Base-by-base conservation (phyloP, 2,113 vertebrate genomes). In the Colinus virginianus region DNA sequence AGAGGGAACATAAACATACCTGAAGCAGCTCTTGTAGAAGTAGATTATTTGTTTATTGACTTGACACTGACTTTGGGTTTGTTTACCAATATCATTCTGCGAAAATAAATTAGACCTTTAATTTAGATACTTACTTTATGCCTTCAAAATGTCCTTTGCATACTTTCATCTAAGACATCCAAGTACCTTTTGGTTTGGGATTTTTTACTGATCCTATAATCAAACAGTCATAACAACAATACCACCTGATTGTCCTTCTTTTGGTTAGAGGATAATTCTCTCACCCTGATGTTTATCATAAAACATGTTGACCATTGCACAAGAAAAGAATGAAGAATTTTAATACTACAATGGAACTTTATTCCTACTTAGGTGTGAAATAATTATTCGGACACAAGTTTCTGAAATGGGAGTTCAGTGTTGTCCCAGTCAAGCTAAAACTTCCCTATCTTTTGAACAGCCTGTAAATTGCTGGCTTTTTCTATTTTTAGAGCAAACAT, bases 161-260 rank as follows among this genome's bases (percentile, higher is more conserved):
- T 86, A 90, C 70, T 90, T 91, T 94, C 68, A 77, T 86, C 67
- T 30, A 78, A 85, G 78, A 45, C 0, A 1, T 58, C 17, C 55
- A 58, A n/a, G 32, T 58, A 58, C 55, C 53, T 58, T 18, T 58
- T 58, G 55, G 36, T 62, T 40, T 92, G 26, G 26, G 9, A 88
- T 93, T 72, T 93, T 88, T 28, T 76, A 48, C 45, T 92, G 90
- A 88, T 95, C 75, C 70, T 32, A 62, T 34, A 18, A 83, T 79
- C 90, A 90, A 91, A 95, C 93, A 93, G 16, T 42, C 62, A 68
- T 85, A 91, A 79, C 55, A 91, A 85, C n/a, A 74, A 79, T 95
- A 79, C 28, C 15, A 74, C 28, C 34, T 85, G 87, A 94, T 59
- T 77, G 76, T 7, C 85, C 76, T 92, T 90, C 67, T 87, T 85